Evolutionary conservation across 2,113 vertebrate species (phyloP).

Genomic region (Astur gentilis): DNA sequence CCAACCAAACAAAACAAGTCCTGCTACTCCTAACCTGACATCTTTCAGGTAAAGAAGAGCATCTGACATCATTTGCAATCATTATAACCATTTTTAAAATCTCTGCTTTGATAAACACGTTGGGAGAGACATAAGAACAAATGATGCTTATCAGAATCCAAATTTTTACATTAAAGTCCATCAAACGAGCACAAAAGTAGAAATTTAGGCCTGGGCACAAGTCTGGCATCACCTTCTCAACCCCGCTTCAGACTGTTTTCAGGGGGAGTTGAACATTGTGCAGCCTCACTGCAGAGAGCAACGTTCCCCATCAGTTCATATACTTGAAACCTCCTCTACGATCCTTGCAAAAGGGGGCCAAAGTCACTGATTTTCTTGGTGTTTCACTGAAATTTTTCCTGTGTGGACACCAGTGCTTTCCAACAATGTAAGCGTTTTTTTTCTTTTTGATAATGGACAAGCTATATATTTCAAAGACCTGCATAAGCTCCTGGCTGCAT

Average conservation of each 20-base stretch:
- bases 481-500: neutral
- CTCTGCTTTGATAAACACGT: neutral
- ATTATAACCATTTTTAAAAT: neutral
- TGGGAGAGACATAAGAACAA: neutral
- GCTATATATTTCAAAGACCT: neutral
- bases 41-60: constrained; percentile 77
- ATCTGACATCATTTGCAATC: neutral
- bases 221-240: neutral
- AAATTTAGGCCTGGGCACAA: neutral
- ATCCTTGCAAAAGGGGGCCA: neutral
- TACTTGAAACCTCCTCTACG: neutral
- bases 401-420: neutral
- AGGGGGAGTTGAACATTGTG: neutral
- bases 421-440: neutral
- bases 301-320: fast-evolving
- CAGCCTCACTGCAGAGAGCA: neutral
- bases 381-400: neutral
- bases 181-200: neutral
- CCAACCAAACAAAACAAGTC: constrained; percentile 71
- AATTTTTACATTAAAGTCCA: neutral
- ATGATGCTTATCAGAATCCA: neutral
- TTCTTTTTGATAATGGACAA: neutral
- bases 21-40: constrained; percentile 67
- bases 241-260: neutral
- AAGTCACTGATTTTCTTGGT: neutral